phyloP scores from a whole-genome alignment of 2,113 vertebrate genomes.

The Ia io region DNA sequence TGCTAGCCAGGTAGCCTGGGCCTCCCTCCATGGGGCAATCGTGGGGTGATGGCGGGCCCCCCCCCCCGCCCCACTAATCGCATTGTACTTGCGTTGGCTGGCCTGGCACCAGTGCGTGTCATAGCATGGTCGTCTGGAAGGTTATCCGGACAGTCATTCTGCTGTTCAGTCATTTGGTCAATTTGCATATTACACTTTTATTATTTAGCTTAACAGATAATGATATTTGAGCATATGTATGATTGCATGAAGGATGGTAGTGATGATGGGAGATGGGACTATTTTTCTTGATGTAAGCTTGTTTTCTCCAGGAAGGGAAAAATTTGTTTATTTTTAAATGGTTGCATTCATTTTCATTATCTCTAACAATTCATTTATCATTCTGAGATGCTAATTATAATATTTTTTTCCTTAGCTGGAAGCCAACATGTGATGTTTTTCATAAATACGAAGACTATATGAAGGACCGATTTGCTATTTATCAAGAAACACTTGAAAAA shows the following conservation, averaged over 20 bases:
- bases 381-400: conserved; percentile 45
- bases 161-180: too few relatives aligned
- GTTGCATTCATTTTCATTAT: conserved; percentile 24
- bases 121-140: too few relatives aligned
- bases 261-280: not conserved
- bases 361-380: conserved; percentile 38
- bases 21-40: too few relatives aligned
- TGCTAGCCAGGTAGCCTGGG: too few relatives aligned
- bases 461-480: conserved; percentile 73
- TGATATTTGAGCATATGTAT: not conserved
- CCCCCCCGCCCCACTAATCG: too few relatives aligned
- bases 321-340: not conserved
- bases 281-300: conserved; percentile 41
- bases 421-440: conserved; percentile 80
- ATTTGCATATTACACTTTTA: too few relatives aligned
- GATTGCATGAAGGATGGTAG: not conserved
- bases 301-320: conserved; percentile 19
- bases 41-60: too few relatives aligned
- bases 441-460: conserved; percentile 83
- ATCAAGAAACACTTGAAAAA: conserved; percentile 79
- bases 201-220: not conserved
- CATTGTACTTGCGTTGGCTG: too few relatives aligned
- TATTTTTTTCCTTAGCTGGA: conserved; percentile 80
- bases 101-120: too few relatives aligned
- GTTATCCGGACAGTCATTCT: too few relatives aligned